These are phyloP conservation scores for Clarias platycephalus DNA, from an alignment of 2,797 vertebrate genomes.

Conservation along the genomic window DNA sequence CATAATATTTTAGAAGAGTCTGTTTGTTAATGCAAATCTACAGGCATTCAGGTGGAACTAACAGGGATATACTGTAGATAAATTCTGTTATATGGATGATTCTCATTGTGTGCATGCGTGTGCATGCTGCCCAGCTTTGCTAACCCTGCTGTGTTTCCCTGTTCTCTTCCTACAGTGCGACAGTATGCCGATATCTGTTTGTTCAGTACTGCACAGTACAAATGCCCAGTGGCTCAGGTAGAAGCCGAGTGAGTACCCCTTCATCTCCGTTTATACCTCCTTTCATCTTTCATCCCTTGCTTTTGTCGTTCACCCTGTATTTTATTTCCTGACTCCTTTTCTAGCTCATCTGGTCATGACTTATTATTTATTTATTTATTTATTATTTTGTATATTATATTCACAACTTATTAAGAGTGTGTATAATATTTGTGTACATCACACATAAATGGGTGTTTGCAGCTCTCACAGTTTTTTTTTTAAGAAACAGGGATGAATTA, in stretches of 20 bases:
- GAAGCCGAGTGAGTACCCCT: slow-evolving; percentile 82
- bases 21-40: slow-evolving; percentile 25
- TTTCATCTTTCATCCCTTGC: neutral
- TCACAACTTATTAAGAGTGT: too few relatives aligned
- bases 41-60: slow-evolving; percentile 5
- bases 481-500: neutral
- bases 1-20: slow-evolving; percentile 16
- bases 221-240: slow-evolving; percentile 80
- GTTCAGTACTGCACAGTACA: slow-evolving; percentile 86
- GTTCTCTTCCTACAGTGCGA: slow-evolving; percentile 74
- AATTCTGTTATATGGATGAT: slow-evolving; percentile 11
- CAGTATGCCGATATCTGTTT: slow-evolving; percentile 88
- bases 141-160: slow-evolving; percentile 50
- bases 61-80: neutral
- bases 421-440: neutral
- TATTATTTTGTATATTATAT: neutral
- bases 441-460: neutral
- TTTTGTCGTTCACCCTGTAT: neutral
- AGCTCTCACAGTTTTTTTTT: neutral
- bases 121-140: slow-evolving; percentile 9
- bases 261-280: slow-evolving; percentile 6
- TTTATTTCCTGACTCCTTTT: slow-evolving; percentile 15
- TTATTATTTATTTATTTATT: too few relatives aligned
- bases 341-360: neutral
- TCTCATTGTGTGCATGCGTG: neutral